Base-by-base conservation (phyloP, 2,113 vertebrate species). In the Poeciliopsis prolifica region DNA sequence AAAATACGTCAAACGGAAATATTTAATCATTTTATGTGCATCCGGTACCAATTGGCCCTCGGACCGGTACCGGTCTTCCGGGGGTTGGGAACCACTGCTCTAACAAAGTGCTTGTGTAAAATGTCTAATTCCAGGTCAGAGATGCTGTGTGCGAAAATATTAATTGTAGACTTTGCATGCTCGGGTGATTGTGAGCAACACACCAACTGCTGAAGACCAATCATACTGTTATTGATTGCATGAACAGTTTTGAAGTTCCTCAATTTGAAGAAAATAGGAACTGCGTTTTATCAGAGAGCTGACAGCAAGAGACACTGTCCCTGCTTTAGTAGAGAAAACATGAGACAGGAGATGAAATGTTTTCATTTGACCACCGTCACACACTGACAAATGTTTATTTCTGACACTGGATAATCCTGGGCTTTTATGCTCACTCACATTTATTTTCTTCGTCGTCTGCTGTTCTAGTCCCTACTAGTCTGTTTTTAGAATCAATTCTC, bases 191-290 rank as follows among this genome's bases (percentile, higher is more conserved):
- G 4, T 33, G 26, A 68, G 22, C 65, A 60, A 69, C 35, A 22
- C 13, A 13, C 26, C 4, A 42, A 1, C 37, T 65, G 13, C 17
- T 63, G 30, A 61, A 31, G 7, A 65, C 28, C 33, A 51, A 30
- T 51, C 13, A 61, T 7, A 58, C 72, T 61, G 29, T 62, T 65
- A 64, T 70, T 63, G 10, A 58, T 22, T 3, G 10, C 31, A 15
- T 48, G 4, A 51, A 67, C 24, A 30, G 31, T 78, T 35, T 75
- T 28, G 62, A 26, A 84, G 67, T 90, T 92, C 90, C 86, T 70
- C 66, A 75, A 62, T 84, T 85, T 19, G 74, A 76, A 88, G 75
- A 35, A 88, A 89, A 87, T 77, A 79, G 85, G 86, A 93, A 92
- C 61, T 84, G n/a, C 0, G 1, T 77, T 81, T 78, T 54, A 85